Evolutionary conservation across 2,797 vertebrate species (phyloP).

Genomic region (Enteromius fasciolatus): DNA sequence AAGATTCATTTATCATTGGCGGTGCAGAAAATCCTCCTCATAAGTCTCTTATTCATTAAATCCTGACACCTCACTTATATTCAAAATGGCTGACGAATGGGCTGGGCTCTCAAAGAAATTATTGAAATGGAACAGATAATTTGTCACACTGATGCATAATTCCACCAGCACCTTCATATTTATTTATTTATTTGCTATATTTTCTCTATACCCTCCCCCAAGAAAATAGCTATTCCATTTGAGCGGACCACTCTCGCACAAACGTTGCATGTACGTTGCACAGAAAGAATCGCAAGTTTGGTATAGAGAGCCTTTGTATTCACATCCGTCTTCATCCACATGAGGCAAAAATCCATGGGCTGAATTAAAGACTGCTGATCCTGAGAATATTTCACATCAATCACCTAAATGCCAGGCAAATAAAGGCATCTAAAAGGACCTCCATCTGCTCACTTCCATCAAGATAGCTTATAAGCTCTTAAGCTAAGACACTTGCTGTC

Average conservation of each 20-base stretch:
- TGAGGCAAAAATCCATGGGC: conserved; percentile 65
- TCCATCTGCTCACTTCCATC: conserved; percentile 73
- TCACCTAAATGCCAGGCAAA: conserved; percentile 73
- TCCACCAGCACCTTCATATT: conserved; percentile 50
- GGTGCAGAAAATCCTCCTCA: conserved; percentile 62
- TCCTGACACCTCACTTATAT: conserved; percentile 67
- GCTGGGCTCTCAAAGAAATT: conserved; percentile 71
- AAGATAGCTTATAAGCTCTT: conserved; percentile 70
- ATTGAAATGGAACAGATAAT: conserved; percentile 73
- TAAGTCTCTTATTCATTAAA: conserved; percentile 67
- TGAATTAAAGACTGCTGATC: conserved; percentile 73
- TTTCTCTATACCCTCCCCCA: conserved; percentile 44
- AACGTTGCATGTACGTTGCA: conserved; percentile 67
- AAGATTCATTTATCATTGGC: conserved; percentile 67
- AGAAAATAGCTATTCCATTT: conserved; percentile 60
- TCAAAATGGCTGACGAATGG: conserved; percentile 73
- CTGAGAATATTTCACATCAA: conserved; percentile 74
- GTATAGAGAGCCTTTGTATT: conserved; percentile 67
- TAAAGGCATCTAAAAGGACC: conserved; percentile 69
- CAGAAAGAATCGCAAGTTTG: conserved; percentile 58
- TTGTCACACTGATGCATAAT: conserved; percentile 67
- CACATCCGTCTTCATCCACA: conserved; percentile 68
- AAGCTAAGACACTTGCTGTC: conserved; percentile 63
- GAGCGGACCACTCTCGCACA: conserved; percentile 38
- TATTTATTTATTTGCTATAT: conserved; percentile 51